Base-by-base conservation (phyloP, 2,888 invertebrate genomes). In the Lymantria monacha region DNA sequence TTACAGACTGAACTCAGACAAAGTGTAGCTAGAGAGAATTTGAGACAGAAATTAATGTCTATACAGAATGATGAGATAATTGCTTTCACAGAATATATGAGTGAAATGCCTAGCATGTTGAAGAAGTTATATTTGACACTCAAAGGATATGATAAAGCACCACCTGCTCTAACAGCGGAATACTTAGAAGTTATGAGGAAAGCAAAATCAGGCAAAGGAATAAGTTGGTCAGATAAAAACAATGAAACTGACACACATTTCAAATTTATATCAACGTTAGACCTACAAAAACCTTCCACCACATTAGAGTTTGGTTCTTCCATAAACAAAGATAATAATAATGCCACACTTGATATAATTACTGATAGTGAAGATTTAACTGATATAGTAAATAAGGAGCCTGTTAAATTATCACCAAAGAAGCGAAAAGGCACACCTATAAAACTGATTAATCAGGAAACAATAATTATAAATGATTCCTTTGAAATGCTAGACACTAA, bases 121-220 rank as follows among this genome's bases (percentile, higher is more conserved):
- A 93, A 93, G 53, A 92, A 92, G 47, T 88, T 93, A 42, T 94
- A 93, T 65, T 74, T 92, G 11, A 92, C 93, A 0, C 81, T 95
- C 7, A 89, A 92, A 69, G 94, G 93, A 0, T 92, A 93, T 51
- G 93, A 93, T 15, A 91, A 91, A 47, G 87, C 91, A 1, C 93
- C 94, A 0, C 92, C 93, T 0, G 81, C 89, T 0, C 77, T 94
- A 63, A 92, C 90, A 0, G 74, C 82, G 0, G 92, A 94, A 55
- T 95, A 94, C 59, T 76, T 93, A 30, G 92, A 93, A 8, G 70
- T 95, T 0, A 87, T 94, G 63, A 92, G 92, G 57, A 90, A 92
- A 54, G 86, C 93, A 0, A 94, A 94, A 66, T 92, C 93, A 0
- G 88, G 92, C 0, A 92, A 92, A 68, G 87, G 87, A 30, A 93